These are phyloP conservation scores for Drosophila littoralis DNA, from an alignment of 1,140 invertebrate species.

Conservation along the genomic window DNA sequence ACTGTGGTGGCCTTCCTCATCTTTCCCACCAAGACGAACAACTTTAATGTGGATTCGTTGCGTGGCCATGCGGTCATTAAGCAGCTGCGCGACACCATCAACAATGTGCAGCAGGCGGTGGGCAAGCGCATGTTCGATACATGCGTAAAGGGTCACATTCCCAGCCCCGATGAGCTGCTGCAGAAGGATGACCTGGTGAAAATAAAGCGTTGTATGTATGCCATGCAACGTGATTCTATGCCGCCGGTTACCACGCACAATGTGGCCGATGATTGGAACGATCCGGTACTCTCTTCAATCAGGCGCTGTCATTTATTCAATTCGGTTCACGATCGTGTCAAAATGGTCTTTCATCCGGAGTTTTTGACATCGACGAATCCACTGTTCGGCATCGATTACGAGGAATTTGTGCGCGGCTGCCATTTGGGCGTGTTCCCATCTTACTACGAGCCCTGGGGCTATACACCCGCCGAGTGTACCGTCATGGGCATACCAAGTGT, in stretches of 20 bases:
- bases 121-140: constrained; percentile 98
- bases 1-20: constrained; percentile 99
- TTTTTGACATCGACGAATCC: constrained; percentile 99
- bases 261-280: constrained; percentile 95
- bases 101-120: constrained; percentile 96
- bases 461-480: constrained; percentile 99
- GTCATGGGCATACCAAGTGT: constrained; percentile 99
- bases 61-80: constrained; percentile 99
- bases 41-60: constrained; percentile 99
- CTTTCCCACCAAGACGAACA: constrained; percentile 98
- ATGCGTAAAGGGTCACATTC: constrained; percentile 96
- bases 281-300: constrained; percentile 94
- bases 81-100: constrained; percentile 97
- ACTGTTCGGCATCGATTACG: constrained; percentile 98
- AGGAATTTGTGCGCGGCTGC: constrained; percentile 99
- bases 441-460: constrained; percentile 99
- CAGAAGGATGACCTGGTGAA: constrained; percentile 97
- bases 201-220: constrained; percentile 98
- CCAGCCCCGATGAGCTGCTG: constrained; percentile 93
- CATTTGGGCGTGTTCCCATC: constrained; percentile 98
- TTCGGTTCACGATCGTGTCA: constrained; percentile 96
- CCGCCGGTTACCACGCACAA: constrained; percentile 99
- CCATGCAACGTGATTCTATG: constrained; percentile 94
- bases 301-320: constrained; percentile 98
- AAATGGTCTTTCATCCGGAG: constrained; percentile 99